phyloP scores from a whole-genome alignment of 2,888 invertebrate genomes.

The Zootermopsis nevadensis region DNA sequence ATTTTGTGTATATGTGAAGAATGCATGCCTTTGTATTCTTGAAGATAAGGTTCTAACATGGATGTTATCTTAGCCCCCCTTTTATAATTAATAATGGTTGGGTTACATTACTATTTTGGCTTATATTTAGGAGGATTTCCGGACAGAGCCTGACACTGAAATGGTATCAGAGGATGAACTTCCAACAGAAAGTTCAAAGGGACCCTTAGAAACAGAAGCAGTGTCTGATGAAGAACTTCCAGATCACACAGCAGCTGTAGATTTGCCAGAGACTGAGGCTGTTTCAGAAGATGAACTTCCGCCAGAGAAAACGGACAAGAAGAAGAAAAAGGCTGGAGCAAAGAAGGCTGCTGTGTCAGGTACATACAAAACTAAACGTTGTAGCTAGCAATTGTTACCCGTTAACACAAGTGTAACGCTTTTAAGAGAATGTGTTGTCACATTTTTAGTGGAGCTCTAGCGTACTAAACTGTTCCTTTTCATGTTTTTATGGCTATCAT shows the following conservation, averaged over 20 bases:
- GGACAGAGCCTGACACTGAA: slow-evolving; percentile 80
- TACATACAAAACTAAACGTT: not conserved
- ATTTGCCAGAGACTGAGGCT: slow-evolving; percentile 62
- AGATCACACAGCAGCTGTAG: slow-evolving; percentile 44
- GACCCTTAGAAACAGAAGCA: slow-evolving; percentile 53
- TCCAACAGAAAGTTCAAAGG: slow-evolving; percentile 54
- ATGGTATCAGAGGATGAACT: slow-evolving; percentile 57
- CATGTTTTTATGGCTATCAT: too few species aligned
- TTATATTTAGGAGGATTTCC: not conserved
- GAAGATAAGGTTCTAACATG: too few species aligned
- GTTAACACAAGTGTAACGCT: too few species aligned
- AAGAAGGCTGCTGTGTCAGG: slow-evolving; percentile 21
- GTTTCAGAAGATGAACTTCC: slow-evolving; percentile 88
- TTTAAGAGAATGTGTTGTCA: too few species aligned
- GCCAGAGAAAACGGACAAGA: slow-evolving; percentile 66
- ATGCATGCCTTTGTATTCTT: too few species aligned
- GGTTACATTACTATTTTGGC: too few species aligned
- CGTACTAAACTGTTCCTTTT: too few species aligned
- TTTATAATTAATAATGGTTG: too few species aligned
- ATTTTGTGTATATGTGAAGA: too few species aligned
- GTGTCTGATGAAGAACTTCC: slow-evolving; percentile 52
- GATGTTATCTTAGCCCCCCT: too few species aligned
- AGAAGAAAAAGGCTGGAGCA: slow-evolving; percentile 57
- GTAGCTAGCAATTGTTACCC: too few species aligned
- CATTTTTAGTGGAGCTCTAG: too few species aligned